Base-by-base conservation (phyloP, 2,113 vertebrate genomes). In the Mormyrus iriodes region DNA sequence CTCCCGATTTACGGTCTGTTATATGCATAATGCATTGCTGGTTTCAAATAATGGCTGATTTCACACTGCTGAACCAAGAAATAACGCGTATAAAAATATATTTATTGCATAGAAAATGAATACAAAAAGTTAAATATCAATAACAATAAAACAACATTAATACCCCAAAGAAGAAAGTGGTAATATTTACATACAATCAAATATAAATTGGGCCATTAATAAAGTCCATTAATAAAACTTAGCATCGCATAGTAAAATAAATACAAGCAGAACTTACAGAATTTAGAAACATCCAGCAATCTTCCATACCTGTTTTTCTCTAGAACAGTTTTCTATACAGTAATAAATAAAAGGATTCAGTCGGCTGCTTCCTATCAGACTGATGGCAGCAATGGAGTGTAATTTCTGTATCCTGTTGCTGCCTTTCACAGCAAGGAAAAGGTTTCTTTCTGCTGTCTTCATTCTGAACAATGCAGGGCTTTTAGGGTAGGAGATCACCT, bases 21-120 rank as follows among this genome's bases (percentile, higher is more conserved):
- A 73, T 15, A 35, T 73, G 13, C 31, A 35, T 5, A 35, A 39
- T 19, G 31, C 15, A 76, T 76, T 76, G 39, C 42, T 10, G 6
- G 79, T 44, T 19, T 44, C 13, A 88, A 17, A 19, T 21, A 31
- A 19, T 31, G 44, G 19, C 48, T 27, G 6, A 31, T 2, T 49
- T 27, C 19, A 42, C 35, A 48, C 55, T 88, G 12, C n/a, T 58
- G 44, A 58, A 27, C 35, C 52, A 86, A 15, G 17, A 52, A 61
- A 58, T 79, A 83, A 83, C 44, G 44, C 88, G 15, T 94, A 94
- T 92, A 94, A 95, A 95, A 95, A 95, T 95, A 95, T 91, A 55
- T 95, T 95, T 94, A 94, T 93, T 95, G 91, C 92, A 91, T 94
- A 91, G 90, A 94, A 94, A 89, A 89, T 73, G 91, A 92, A 91